A percentile compares a stretch with the other conserved stretches of the same genome.
Conservation (phyloP, 2,888 invertebrate genomes). For the Agriopis leucophaearia region DNA sequence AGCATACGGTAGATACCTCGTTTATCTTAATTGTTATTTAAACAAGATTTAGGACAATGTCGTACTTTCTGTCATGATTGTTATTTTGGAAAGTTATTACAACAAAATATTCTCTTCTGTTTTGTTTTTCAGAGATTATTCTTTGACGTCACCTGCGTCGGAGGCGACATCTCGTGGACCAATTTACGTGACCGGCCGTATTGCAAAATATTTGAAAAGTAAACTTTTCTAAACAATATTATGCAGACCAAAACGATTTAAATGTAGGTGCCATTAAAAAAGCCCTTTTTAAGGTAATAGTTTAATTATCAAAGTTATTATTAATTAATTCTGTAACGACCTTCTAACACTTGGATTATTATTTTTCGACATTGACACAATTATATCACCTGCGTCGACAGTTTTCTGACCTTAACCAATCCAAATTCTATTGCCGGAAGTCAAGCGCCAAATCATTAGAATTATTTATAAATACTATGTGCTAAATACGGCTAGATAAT, state of each 20-base stretch:
- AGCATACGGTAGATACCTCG: background rate
- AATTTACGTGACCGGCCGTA: background rate
- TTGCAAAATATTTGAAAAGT: no score
- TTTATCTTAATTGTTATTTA: slow-evolving; percentile 13
- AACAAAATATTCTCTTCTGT: slow-evolving; percentile 2
- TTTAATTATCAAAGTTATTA: background rate
- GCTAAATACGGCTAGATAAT: slow-evolving; percentile 17
- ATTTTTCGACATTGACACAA: slow-evolving; percentile 15
- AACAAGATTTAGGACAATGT: slow-evolving; percentile 3
- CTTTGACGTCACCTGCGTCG: slow-evolving; percentile 15
- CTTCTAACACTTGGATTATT: background rate
- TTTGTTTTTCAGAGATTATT: slow-evolving; percentile 8
- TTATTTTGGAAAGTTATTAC: slow-evolving; percentile 4
- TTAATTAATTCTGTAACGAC: slow-evolving; percentile 12
- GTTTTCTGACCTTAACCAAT: slow-evolving; percentile 32
- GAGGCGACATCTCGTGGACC: slow-evolving; percentile 7
- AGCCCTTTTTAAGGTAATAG: background rate
- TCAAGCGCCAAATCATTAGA: slow-evolving; percentile 20
- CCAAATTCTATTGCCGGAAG: slow-evolving; percentile 35
- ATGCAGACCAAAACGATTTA: background rate
- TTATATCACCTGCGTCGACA: slow-evolving; percentile 13
- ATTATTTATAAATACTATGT: slow-evolving; percentile 12
- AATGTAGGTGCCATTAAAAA: background rate
- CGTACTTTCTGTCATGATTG: slow-evolving; percentile 5
- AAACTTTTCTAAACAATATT: no score